These are phyloP conservation scores for Camelus dromedarius DNA, from an alignment of 2,113 vertebrate genomes.

Conservation along the genomic window DNA sequence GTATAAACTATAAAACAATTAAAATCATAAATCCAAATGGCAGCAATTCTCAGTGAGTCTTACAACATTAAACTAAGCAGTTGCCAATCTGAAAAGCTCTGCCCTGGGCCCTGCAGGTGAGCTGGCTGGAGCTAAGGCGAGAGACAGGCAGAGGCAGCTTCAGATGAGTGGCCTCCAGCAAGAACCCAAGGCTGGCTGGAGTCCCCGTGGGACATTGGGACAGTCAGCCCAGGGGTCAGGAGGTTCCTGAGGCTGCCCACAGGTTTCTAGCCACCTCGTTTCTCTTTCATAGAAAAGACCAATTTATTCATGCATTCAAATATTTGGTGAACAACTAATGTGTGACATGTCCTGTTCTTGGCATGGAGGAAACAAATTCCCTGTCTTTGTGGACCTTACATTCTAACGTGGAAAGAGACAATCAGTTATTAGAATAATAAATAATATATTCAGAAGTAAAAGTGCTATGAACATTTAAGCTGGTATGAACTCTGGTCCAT, in stretches of 20 bases:
- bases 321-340: not conserved
- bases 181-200: not conserved
- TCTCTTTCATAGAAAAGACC: not conserved
- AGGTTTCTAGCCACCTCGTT: not conserved
- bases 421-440: not conserved
- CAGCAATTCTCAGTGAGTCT: conserved; percentile 68
- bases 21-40: conserved; percentile 78
- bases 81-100: conserved; percentile 60
- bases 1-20: conserved; percentile 80
- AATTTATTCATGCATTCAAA: not conserved
- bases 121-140: not conserved
- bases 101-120: conserved; percentile 50
- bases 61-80: conserved; percentile 50
- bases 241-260: not conserved
- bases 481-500: not conserved
- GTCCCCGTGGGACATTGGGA: not conserved
- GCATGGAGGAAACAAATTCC: not conserved
- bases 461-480: not conserved
- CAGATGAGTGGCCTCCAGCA: not conserved
- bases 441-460: not conserved
- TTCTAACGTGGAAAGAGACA: not conserved
- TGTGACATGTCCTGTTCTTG: not conserved
- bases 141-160: not conserved
- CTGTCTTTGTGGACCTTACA: not conserved
- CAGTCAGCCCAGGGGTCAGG: not conserved